Evolutionary conservation across 1,140 invertebrate genomes (phyloP).

Genomic region (honey bee (Apis mellifera)): DNA sequence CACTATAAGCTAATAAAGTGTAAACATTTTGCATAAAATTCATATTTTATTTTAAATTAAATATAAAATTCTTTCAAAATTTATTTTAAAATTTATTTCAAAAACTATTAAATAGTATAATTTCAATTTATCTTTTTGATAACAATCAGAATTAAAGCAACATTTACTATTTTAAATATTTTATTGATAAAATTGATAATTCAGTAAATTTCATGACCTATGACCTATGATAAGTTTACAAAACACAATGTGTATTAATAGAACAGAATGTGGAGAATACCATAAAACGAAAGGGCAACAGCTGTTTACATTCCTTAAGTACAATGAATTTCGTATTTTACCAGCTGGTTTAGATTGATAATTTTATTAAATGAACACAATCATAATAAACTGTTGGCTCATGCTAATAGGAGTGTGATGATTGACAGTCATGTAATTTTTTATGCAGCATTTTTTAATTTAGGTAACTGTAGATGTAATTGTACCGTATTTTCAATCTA

Average conservation of each 20-base stretch:
- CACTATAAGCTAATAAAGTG: too few relatives aligned
- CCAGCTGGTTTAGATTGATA: background rate
- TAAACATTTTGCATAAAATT: too few relatives aligned
- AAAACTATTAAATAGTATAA: too few relatives aligned
- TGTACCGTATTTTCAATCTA: background rate
- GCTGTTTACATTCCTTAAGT: background rate
- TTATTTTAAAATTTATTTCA: too few relatives aligned
- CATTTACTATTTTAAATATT: background rate
- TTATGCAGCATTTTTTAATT: background rate
- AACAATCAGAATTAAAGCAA: too few relatives aligned
- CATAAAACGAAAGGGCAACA: background rate
- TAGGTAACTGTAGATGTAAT: too few relatives aligned
- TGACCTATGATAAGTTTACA: conserved; percentile 18
- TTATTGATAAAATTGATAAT: conserved; percentile 16
- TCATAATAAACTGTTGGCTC: background rate
- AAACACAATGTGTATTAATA: conserved; percentile 46
- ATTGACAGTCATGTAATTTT: background rate
- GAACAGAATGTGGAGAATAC: background rate
- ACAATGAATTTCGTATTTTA: background rate
- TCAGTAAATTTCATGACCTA: conserved; percentile 21
- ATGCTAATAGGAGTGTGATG: background rate
- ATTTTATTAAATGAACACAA: background rate
- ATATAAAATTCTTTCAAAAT: too few relatives aligned
- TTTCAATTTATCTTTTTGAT: too few relatives aligned
- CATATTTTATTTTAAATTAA: too few relatives aligned